Base-by-base conservation (phyloP, 2,113 vertebrate genomes). In the Lipophrys pholis region DNA sequence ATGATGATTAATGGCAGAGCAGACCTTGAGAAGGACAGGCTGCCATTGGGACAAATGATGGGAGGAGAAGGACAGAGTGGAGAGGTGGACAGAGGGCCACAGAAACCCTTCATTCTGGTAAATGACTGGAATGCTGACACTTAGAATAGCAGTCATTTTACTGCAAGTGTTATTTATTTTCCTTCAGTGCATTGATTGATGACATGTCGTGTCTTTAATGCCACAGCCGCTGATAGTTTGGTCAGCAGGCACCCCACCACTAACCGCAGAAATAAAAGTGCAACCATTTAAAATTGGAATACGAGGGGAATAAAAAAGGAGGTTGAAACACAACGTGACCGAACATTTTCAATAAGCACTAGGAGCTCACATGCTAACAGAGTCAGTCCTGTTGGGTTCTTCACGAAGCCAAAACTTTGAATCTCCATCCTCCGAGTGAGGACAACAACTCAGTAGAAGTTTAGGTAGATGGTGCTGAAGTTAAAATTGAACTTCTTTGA, bases 11-110 rank as follows among this genome's bases (percentile, higher is more conserved):
- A 89, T 16, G 66, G 73, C 16, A 11, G 62, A 70, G 76, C 72
- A 76, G 82, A 84, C 79, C 78, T 89, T 89, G 85, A 77, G 84
- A 84, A 84, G 84, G 88, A 87, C 89, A 71, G 76, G 61, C 70
- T 73, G 80, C 54, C 68, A 59, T 9, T 17, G 45, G 76, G 73
- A 84, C 43, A 66, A 69, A 85, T 70, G 70, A 84, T 52, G 70
- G 70, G 38, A 63, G 69, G 57, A 36, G 60, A 56, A 78, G 51
- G 71, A 81, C 61, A 16, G 52, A 70, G 65, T 21, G 58, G 41
- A 57, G 76, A 73, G 72, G 63, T 76, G 73, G 70, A 79, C 67
- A 72, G 54, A 14, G 63, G 14, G 45, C 40, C 12, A 78, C 54
- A 71, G 11, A 66, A 52, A 62, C 48, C 49, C 74, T 76, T 53